phyloP scores from a whole-genome alignment of 2,113 vertebrate species.

The Onychorhynchus coronatus region DNA sequence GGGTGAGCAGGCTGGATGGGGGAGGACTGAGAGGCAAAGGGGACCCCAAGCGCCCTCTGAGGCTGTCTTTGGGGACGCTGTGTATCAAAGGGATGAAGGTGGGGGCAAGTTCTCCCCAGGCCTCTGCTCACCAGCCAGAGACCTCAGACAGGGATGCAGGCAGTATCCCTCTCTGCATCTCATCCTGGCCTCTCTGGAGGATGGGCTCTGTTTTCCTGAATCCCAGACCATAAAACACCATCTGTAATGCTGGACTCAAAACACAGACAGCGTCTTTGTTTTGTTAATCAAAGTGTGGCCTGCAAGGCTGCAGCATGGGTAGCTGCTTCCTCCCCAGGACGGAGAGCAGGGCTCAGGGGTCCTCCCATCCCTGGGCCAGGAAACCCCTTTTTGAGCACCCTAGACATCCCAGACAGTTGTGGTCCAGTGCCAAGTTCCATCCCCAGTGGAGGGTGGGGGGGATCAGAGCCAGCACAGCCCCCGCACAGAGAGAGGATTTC shows the following conservation, averaged over 20 bases:
- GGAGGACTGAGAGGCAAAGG: background rate
- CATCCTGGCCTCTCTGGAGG: background rate
- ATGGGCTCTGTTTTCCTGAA: background rate
- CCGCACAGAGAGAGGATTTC: background rate
- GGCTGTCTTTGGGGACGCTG: background rate
- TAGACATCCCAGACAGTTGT: background rate
- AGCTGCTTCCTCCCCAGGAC: background rate
- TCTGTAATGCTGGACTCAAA: background rate
- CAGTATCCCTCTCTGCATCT: background rate
- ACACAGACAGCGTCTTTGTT: fast-evolving
- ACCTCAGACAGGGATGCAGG: background rate
- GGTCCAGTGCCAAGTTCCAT: background rate
- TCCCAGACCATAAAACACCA: background rate
- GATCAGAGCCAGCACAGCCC: background rate
- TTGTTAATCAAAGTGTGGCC: background rate
- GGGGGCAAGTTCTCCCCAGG: background rate
- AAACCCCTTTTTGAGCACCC: background rate
- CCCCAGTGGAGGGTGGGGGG: background rate
- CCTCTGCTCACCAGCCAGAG: background rate
- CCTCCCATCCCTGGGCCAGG: background rate
- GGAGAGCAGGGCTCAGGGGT: fast-evolving
- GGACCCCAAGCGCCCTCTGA: fast-evolving
- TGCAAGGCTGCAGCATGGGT: background rate
- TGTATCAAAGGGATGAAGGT: background rate
- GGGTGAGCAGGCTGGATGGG: background rate